Percentiles rank a stretch among this genome's conserved stretches.
Evolutionary conservation across 2,888 invertebrate species (phyloP).

Genomic region (Eledone cirrhosa): DNA sequence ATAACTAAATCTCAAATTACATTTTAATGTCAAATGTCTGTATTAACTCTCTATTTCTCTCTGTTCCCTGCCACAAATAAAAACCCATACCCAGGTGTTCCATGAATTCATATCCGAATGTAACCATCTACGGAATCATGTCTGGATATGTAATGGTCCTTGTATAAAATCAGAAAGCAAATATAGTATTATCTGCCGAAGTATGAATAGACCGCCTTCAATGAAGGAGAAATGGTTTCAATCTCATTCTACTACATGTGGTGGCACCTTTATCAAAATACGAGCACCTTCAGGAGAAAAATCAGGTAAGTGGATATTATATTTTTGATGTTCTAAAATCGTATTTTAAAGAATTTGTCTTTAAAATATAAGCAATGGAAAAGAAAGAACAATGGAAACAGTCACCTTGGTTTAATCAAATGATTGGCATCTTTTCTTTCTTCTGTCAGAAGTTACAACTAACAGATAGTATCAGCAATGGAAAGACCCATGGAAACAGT

Average conservation of each 20-base stretch:
- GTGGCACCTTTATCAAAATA: neutral
- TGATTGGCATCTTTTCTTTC: no score
- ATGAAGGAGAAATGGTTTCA: neutral
- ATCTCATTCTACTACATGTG: neutral
- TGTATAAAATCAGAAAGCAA: neutral
- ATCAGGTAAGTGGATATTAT: no score
- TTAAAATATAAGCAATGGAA: no score
- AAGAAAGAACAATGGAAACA: no score
- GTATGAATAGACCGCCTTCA: neutral
- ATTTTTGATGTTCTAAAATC: no score
- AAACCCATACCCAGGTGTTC: neutral
- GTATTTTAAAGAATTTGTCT: no score
- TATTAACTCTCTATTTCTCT: neutral
- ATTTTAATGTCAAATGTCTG: neutral
- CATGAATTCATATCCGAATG: neutral
- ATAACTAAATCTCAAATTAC: no score
- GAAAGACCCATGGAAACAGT: no score
- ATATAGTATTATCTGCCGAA: neutral
- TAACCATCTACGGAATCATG: neutral
- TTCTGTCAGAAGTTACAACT: no score
- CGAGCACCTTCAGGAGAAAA: neutral
- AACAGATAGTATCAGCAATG: no score
- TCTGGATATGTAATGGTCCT: constrained; percentile 7
- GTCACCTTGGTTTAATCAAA: no score
- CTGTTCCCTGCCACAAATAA: no score